A percentile compares a stretch with the other conserved stretches of the same genome.
Conservation (phyloP, 2,888 invertebrate genomes). For the Eupithecia centaureata region DNA sequence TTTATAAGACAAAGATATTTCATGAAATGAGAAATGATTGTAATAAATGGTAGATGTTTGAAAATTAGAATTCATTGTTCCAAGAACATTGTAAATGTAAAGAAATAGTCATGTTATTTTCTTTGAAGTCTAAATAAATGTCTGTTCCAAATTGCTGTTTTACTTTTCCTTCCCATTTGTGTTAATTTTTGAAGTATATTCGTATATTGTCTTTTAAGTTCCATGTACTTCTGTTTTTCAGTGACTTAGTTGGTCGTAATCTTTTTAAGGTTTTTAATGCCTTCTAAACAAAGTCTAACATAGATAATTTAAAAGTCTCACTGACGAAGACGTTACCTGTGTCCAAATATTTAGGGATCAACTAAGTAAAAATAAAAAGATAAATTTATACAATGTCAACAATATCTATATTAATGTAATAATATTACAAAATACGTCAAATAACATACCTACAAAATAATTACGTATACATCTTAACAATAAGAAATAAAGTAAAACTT, state of each 20-base stretch:
- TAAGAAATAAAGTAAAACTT: constrained; percentile 27
- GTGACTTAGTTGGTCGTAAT: not conserved
- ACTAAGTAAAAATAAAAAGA: constrained; percentile 6
- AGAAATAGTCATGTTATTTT: constrained; percentile 72
- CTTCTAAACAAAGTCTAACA: no score
- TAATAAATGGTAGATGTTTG: constrained; percentile 32
- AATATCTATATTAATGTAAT: constrained; percentile 31
- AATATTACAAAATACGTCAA: constrained; percentile 33
- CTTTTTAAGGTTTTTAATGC: not conserved
- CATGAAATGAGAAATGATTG: constrained; percentile 34
- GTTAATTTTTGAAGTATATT: not conserved
- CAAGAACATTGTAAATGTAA: constrained; percentile 54
- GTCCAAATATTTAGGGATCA: not conserved
- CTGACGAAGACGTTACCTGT: not conserved
- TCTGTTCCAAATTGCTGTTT: constrained; percentile 69
- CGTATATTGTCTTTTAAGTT: not conserved
- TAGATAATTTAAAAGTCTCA: not conserved
- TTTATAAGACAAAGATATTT: constrained; percentile 30
- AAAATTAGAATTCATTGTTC: constrained; percentile 49
- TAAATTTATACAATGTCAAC: constrained; percentile 11
- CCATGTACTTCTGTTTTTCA: not conserved
- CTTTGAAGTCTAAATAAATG: constrained; percentile 82
- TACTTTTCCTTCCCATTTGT: constrained; percentile 42
- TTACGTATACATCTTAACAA: constrained; percentile 21
- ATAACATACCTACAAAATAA: constrained; percentile 30